Conservation (phyloP, 2,797 vertebrate species). For the Sebastes hopkinsi region DNA sequence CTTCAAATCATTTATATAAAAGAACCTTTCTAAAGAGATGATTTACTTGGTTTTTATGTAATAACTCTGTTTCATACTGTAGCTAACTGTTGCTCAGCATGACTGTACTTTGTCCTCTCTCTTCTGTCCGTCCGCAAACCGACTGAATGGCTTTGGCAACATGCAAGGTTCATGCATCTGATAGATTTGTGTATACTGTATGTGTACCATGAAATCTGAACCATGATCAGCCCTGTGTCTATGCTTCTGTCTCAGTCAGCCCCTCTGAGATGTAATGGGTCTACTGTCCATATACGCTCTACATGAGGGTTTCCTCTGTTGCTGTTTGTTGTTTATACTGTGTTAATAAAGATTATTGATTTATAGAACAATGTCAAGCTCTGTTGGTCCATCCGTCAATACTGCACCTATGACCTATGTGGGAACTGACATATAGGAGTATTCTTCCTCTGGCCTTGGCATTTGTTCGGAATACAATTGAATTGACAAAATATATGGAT, state of each 20-base stretch:
- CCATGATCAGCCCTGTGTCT: constrained; percentile 54
- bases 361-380: constrained; percentile 72
- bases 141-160: constrained; percentile 77
- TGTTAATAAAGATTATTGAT: constrained; percentile 85
- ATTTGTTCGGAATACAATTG: neutral
- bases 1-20: constrained; percentile 86
- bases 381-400: constrained; percentile 34
- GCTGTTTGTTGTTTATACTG: constrained; percentile 85
- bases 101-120: constrained; percentile 77
- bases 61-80: constrained; percentile 81
- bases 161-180: constrained; percentile 54
- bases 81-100: constrained; percentile 82
- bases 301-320: constrained; percentile 70
- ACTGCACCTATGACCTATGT: neutral
- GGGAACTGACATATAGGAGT: neutral
- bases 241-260: constrained; percentile 70
- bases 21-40: constrained; percentile 83
- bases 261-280: constrained; percentile 65
- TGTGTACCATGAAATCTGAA: constrained; percentile 64
- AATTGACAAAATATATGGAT: neutral
- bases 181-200: constrained; percentile 69
- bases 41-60: constrained; percentile 82
- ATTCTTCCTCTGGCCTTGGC: neutral
- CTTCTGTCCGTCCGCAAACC: constrained; percentile 68
- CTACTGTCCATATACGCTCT: constrained; percentile 66